These are phyloP conservation scores for Laothoe populi DNA, from an alignment of 2,888 invertebrate species.

Conservation along the genomic window DNA sequence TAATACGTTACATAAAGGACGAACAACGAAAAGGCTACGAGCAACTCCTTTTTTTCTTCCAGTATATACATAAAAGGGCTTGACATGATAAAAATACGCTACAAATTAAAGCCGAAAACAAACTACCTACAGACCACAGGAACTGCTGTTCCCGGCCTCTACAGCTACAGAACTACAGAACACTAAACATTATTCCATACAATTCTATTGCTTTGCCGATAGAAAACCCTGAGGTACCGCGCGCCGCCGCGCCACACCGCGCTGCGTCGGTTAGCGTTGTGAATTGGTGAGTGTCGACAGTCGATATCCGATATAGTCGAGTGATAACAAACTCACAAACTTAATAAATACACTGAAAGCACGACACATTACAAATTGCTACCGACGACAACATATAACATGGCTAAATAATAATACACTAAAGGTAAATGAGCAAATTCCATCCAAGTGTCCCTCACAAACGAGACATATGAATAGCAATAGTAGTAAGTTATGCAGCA, in stretches of 20 bases:
- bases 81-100: slow-evolving; percentile 51
- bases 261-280: neutral
- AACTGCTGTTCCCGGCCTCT: slow-evolving; percentile 14
- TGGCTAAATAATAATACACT: too few relatives aligned
- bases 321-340: too few relatives aligned
- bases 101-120: slow-evolving; percentile 40
- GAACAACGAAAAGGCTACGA: slow-evolving; percentile 85
- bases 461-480: too few relatives aligned
- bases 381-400: too few relatives aligned
- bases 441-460: too few relatives aligned
- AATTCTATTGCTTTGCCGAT: neutral
- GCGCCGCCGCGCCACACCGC: too few relatives aligned
- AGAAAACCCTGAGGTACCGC: neutral
- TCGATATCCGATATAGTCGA: too few relatives aligned
- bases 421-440: too few relatives aligned
- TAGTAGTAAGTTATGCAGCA: too few relatives aligned
- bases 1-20: slow-evolving; percentile 88
- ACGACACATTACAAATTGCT: too few relatives aligned
- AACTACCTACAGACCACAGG: neutral
- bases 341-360: too few relatives aligned
- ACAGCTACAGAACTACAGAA: neutral
- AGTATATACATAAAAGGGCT: slow-evolving; percentile 62
- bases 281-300: slow-evolving; percentile 29
- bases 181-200: neutral
- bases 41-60: slow-evolving; percentile 86